Evolutionary conservation across 2,797 vertebrate genomes (phyloP), one percentile per base, ranked within the genome.

Genomic region (Schizopygopsis malacanthus): DNA sequence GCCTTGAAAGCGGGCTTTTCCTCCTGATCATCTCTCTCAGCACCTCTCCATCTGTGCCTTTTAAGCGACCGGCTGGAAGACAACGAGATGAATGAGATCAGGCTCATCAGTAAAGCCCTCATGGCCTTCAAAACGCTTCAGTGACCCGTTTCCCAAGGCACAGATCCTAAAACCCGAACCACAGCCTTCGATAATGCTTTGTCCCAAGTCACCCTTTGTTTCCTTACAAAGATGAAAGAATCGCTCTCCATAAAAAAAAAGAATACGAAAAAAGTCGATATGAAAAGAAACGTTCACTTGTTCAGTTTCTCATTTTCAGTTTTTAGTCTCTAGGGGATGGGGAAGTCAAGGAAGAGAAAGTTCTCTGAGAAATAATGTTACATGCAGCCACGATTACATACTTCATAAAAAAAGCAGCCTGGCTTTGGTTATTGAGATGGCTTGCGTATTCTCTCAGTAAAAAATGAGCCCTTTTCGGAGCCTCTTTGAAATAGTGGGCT

Each of bases 401-500:
- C 78, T 87, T 80, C 79, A 70, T 61, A 81, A 89, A 86, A 76
- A 76, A 79, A 81, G 65, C 45, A 90, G 72, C 81, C 25, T 56
- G 76, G 86, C 85, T 86, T 88, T 89, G 85, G 89, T 87, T 90
- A 91, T 86, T 88, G 89, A 90, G 88, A 89, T 73, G 86, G 83
- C 85, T 91, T 90, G 87, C 87, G 89, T 91, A 92, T 91, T 91
- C 84, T 88, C 72, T 91, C 80, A 88, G 77, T 87, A 61, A 84
- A 87, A 86, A 90, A 89, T 65, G 63, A 89, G 86, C 86, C 87
- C 65, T 70, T 87, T 87, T 91, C 87, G 88, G 87, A 85, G 87
- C 84, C 82, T 85, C 93, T 95, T 95, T 94, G 92, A 93, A 95
- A 93, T 50, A 84, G 89, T 90, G 90, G 83, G 90, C 90, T 92